phyloP scores from a whole-genome alignment of 53 echinoderm and acorn worm species.

The Echinometra lucunter region DNA sequence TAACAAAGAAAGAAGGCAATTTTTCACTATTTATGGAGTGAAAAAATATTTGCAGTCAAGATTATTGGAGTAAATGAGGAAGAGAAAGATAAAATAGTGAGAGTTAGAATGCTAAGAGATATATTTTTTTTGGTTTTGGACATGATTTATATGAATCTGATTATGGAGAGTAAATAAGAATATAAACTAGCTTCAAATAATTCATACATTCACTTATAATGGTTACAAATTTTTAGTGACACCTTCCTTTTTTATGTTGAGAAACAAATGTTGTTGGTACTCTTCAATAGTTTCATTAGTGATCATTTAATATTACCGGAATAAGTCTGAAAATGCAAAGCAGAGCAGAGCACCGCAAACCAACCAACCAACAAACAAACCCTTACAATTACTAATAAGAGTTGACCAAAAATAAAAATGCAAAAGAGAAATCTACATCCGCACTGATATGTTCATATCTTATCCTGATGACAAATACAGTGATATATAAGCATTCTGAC shows the following conservation, averaged over 20 bases:
- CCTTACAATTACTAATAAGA: neutral
- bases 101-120: too few relatives aligned
- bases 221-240: too few relatives aligned
- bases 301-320: too few relatives aligned
- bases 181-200: too few relatives aligned
- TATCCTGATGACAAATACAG: neutral
- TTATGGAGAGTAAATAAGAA: too few relatives aligned
- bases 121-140: too few relatives aligned
- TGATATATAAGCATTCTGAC: neutral
- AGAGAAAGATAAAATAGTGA: neutral
- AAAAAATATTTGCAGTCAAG: neutral
- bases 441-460: slow-evolving; percentile 7
- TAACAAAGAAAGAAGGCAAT: neutral
- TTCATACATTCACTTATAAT: too few relatives aligned
- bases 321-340: too few relatives aligned
- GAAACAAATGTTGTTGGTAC: too few relatives aligned
- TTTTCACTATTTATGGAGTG: neutral
- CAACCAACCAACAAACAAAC: neutral
- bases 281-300: too few relatives aligned
- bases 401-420: neutral
- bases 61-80: neutral
- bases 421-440: neutral
- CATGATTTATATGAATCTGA: too few relatives aligned
- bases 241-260: too few relatives aligned
- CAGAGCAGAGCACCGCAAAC: neutral